phyloP scores from a whole-genome alignment of 2,888 invertebrate species.

The Zele albiditarsus region DNA sequence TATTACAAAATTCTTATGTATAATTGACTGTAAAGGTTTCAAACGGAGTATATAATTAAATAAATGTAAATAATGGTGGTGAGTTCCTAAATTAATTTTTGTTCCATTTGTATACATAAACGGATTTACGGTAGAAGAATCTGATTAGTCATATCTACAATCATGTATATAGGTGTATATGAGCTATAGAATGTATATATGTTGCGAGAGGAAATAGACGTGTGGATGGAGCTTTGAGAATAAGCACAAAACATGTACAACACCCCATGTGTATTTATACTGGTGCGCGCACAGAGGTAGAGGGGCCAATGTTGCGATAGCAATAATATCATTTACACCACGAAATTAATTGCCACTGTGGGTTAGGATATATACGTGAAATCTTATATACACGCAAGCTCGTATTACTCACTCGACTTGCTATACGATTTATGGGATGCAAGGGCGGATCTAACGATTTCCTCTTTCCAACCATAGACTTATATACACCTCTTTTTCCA shows the following conservation, averaged over 20 bases:
- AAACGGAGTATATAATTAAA: too few species aligned
- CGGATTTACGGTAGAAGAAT: too few species aligned
- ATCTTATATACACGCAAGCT: slow-evolving; percentile 61
- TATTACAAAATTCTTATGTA: too few species aligned
- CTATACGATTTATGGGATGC: slow-evolving; percentile 49
- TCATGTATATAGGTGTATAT: too few species aligned
- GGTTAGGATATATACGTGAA: slow-evolving; percentile 64
- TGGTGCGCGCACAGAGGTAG: too few species aligned
- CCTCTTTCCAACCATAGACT: slow-evolving; percentile 33
- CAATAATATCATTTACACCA: slow-evolving; percentile 58
- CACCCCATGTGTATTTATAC: neutral
- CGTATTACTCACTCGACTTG: slow-evolving; percentile 59
- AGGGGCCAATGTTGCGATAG: slow-evolving; percentile 23
- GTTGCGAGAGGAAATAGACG: too few species aligned
- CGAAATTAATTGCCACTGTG: slow-evolving; percentile 60
- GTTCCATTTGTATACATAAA: slow-evolving; percentile 12
- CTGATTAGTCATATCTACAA: too few species aligned
- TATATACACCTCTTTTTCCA: slow-evolving; percentile 20
- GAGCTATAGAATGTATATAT: too few species aligned
- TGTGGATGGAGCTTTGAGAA: too few species aligned
- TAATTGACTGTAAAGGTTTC: too few species aligned
- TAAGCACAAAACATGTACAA: neutral
- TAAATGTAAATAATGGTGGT: too few species aligned
- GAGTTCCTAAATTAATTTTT: too few species aligned
- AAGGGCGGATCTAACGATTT: slow-evolving; percentile 53